phyloP scores from a whole-genome alignment of 2,888 invertebrate species.

The Drosophila formosana region DNA sequence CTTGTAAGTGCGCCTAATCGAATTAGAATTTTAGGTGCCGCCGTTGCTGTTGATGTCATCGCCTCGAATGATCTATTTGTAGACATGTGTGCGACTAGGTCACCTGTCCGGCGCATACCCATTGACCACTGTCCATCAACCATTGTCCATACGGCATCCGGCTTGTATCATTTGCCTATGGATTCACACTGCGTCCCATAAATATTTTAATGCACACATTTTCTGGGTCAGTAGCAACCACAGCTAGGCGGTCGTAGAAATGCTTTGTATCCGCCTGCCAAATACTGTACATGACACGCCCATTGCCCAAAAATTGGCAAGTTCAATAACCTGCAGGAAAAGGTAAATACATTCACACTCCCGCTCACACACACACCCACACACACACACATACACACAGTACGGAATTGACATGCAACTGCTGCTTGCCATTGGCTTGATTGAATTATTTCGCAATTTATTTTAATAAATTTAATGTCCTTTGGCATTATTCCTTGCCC shows the following conservation, averaged over 20 bases:
- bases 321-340: conserved; percentile 65
- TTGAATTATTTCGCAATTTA: conserved; percentile 76
- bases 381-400: conserved; percentile 6
- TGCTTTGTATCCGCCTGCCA: conserved; percentile 2
- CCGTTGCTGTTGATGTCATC: conserved; percentile 64
- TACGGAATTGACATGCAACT: conserved; percentile 22
- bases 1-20: conserved; percentile 68
- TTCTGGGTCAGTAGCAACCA: conserved; percentile 72
- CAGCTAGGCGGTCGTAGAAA: conserved; percentile 29
- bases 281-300: conserved; percentile 43
- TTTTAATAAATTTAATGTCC: conserved; percentile 72
- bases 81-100: conserved; percentile 11
- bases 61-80: conserved; percentile 34
- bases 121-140: not conserved
- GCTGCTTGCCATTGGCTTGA: conserved; percentile 45
- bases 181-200: conserved; percentile 27
- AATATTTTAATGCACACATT: conserved; percentile 61
- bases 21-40: conserved; percentile 60
- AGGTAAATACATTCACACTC: not conserved
- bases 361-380: conserved; percentile 8
- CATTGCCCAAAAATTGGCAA: conserved; percentile 26
- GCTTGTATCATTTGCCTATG: not conserved
- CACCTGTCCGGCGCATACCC: conserved; percentile 21
- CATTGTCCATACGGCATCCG: not conserved
- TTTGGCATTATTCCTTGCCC: conserved; percentile 53